Evolutionary conservation across 92 coral and sea anemone species (phyloP).

Genomic region (Zoanthus gigantus): DNA sequence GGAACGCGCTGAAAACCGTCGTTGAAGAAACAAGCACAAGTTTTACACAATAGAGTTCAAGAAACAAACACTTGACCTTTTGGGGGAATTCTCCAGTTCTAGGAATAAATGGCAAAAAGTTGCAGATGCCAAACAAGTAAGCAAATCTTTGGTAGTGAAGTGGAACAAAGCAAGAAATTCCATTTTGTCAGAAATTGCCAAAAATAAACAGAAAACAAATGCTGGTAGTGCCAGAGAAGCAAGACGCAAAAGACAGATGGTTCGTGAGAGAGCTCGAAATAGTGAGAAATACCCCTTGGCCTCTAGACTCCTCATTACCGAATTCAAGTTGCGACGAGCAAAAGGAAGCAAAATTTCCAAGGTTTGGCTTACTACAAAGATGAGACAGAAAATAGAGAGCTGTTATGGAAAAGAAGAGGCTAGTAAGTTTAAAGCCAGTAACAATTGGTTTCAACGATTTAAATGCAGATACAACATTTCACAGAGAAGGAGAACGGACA

Average conservation of each 20-base stretch:
- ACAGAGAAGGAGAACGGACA: conserved; percentile 48
- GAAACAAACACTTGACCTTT: conserved; percentile 43
- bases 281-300: conserved; percentile 57
- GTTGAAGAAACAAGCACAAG: conserved; percentile 48
- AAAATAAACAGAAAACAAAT: conserved; percentile 56
- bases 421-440: not conserved
- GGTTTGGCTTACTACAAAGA: conserved; percentile 43
- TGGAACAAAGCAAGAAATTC: conserved; percentile 62
- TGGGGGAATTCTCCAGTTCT: conserved; percentile 45
- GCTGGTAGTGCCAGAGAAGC: conserved; percentile 42
- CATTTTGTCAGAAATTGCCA: conserved; percentile 51
- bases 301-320: conserved; percentile 54
- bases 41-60: conserved; percentile 46
- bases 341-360: conserved; percentile 54
- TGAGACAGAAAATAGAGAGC: conserved; percentile 55
- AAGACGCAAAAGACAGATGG: conserved; percentile 43
- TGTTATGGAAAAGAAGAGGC: conserved; percentile 54
- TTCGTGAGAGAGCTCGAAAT: conserved; percentile 50
- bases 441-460: conserved; percentile 48
- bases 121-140: conserved; percentile 55
- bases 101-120: conserved; percentile 50
- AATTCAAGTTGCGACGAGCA: conserved; percentile 61
- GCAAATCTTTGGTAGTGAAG: conserved; percentile 58
- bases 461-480: conserved; percentile 53
- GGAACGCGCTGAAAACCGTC: conserved; percentile 52